Base-by-base conservation (phyloP, 2,888 invertebrate species). In the Erebia epiphron region DNA sequence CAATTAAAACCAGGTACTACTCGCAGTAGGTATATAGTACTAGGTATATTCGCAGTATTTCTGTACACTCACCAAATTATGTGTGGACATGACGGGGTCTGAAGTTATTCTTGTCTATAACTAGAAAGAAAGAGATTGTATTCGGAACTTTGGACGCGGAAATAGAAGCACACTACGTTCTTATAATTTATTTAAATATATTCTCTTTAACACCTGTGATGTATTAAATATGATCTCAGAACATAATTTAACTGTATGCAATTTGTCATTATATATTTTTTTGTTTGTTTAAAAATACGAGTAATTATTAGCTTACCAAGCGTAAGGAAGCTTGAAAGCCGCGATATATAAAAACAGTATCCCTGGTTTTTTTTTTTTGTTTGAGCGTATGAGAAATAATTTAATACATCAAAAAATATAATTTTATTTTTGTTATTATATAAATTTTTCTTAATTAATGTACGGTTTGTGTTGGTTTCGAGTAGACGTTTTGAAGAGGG, bases 191-290 rank as follows among this genome's bases (percentile, higher is more conserved):
- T 76, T 81, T 75, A 80, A 82, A 81, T 82, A 81, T 86, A 84
- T 89, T 87, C 91, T 90, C 89, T 92, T 88, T 90, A 93, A 94
- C 94, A 94, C 94, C 94, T 95, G 95, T 95, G 95, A 95, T 95
- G 94, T 95, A 94, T 94, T 94, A 94, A 94, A 94, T 94, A 94
- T 94, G 95, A 95, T 95, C 94, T 94, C 94, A 94, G 89, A 90
- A 92, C 89, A 92, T 93, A 89, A 93, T 93, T 90, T 88, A 86
- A 89, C 89, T 91, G 86, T 90, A 90, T 89, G 84, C 89, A 88
- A 88, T 88, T 86, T 86, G 21, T 26, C 56, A 57, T 57, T 57
- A 56, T 57, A 57, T 92, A 90, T 92, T 84, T 84, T 75, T 82
- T 84, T 83, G 81, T 66, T 67, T 70, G 79, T 82, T 82, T 84